A percentile compares a stretch with the other conserved stretches of the same genome.
phyloP scores from a whole-genome alignment of 2,888 invertebrate species.

The Ophion costatus region DNA sequence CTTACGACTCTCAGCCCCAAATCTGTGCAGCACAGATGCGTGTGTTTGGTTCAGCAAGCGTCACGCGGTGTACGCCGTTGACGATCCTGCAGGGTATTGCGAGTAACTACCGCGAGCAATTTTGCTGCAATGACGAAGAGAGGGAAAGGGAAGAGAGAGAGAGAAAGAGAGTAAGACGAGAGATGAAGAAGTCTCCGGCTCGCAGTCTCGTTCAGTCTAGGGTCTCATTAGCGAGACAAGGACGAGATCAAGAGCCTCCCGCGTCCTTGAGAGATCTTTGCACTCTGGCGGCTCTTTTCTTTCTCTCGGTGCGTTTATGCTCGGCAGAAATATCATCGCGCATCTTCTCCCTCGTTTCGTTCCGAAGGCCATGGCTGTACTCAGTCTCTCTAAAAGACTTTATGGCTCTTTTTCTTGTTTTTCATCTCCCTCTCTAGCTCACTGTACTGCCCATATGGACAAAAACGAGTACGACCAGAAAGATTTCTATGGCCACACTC shows the following conservation, averaged over 20 bases:
- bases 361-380: constrained; percentile 74
- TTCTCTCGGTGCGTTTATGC: constrained; percentile 64
- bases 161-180: constrained; percentile 3
- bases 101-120: constrained; percentile 33
- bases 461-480: constrained; percentile 8
- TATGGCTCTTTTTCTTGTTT: background rate
- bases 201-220: constrained; percentile 62
- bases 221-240: constrained; percentile 80
- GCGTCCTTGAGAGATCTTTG: constrained; percentile 82
- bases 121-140: constrained; percentile 39
- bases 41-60: background rate
- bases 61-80: background rate
- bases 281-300: constrained; percentile 70
- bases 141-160: constrained; percentile 1
- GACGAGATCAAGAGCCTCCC: constrained; percentile 73
- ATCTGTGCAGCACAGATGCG: background rate
- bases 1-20: background rate
- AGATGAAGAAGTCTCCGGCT: constrained; percentile 38
- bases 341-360: constrained; percentile 71
- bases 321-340: constrained; percentile 63
- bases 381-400: constrained; percentile 12
- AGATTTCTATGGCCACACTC: background rate
- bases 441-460: background rate
- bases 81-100: constrained; percentile 11
- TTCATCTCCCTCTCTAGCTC: too few species aligned